A percentile compares a stretch with the other conserved stretches of the same genome.
These are phyloP conservation scores for Electrona antarctica DNA, from an alignment of 2,113 vertebrate species.

Conservation along the genomic window DNA sequence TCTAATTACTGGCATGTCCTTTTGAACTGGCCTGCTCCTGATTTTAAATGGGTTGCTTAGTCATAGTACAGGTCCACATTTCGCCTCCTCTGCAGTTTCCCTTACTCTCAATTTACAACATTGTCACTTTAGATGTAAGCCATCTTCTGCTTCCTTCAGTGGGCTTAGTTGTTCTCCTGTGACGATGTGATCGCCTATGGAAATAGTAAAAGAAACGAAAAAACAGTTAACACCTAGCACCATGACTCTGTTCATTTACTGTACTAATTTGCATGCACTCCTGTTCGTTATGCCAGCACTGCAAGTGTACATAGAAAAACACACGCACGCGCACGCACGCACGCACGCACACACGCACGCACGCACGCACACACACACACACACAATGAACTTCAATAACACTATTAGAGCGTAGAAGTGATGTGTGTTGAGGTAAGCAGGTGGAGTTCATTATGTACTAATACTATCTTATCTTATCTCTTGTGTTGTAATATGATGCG, in stretches of 20 bases:
- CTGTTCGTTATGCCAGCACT: too few relatives aligned
- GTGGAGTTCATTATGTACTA: conserved; percentile 41
- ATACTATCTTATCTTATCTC: conserved; percentile 71
- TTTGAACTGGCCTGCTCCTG: conserved; percentile 58
- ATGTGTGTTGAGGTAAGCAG: background rate
- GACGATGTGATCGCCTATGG: conserved; percentile 80
- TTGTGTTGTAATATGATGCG: conserved; percentile 70
- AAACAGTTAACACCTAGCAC: background rate
- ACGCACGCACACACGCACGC: too few relatives aligned
- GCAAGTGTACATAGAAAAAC: too few relatives aligned
- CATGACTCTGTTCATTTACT: too few relatives aligned
- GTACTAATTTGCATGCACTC: too few relatives aligned
- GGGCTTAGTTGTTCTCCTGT: conserved; percentile 91
- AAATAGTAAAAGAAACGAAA: conserved; percentile 13
- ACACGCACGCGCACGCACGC: too few relatives aligned
- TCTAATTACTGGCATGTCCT: conserved; percentile 71
- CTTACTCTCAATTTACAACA: conserved; percentile 38
- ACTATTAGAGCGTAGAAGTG: background rate
- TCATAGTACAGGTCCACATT: conserved; percentile 49
- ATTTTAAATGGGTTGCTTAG: conserved; percentile 61
- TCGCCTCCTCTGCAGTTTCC: conserved; percentile 49
- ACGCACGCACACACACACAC: background rate
- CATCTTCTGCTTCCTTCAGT: conserved; percentile 3
- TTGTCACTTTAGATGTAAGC: conserved; percentile 41
- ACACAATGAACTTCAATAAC: background rate